Conservation (phyloP, 2,888 invertebrate species). For the Crioceris asparagi region DNA sequence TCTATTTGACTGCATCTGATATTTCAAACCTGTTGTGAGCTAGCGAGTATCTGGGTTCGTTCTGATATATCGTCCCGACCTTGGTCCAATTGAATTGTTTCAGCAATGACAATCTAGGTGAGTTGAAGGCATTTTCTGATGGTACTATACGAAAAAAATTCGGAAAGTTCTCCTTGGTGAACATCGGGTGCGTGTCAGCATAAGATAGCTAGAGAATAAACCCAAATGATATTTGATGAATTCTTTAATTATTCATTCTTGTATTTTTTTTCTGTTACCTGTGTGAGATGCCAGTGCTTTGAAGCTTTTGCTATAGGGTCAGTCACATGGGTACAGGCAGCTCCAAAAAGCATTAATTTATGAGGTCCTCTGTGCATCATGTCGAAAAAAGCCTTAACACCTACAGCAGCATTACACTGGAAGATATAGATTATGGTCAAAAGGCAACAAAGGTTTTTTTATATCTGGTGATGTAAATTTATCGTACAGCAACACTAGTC, state of each 20-base stretch:
- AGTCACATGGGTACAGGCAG: conserved; percentile 92
- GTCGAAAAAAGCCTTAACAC: conserved; percentile 91
- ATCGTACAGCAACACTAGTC: too few relatives aligned
- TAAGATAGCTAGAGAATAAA: conserved; percentile 66
- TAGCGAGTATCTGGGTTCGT: conserved; percentile 85
- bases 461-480: too few relatives aligned
- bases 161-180: conserved; percentile 85
- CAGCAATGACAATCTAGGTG: conserved; percentile 78
- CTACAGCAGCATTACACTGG: conserved; percentile 89
- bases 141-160: conserved; percentile 96
- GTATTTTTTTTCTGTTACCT: conserved; percentile 44
- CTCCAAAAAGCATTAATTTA: conserved; percentile 92
- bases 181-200: conserved; percentile 96
- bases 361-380: conserved; percentile 91
- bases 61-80: conserved; percentile 95
- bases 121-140: conserved; percentile 92
- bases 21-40: conserved; percentile 46
- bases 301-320: conserved; percentile 95
- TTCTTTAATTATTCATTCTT: not conserved
- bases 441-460: too few relatives aligned
- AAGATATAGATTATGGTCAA: conserved; percentile 23
- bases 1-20: too few relatives aligned
- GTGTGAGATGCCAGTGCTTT: conserved; percentile 93
- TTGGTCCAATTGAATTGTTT: conserved; percentile 94
- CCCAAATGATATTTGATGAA: not conserved